Evolutionary conservation across 2,113 vertebrate species (phyloP).

Genomic region (Hiodon alosoides): DNA sequence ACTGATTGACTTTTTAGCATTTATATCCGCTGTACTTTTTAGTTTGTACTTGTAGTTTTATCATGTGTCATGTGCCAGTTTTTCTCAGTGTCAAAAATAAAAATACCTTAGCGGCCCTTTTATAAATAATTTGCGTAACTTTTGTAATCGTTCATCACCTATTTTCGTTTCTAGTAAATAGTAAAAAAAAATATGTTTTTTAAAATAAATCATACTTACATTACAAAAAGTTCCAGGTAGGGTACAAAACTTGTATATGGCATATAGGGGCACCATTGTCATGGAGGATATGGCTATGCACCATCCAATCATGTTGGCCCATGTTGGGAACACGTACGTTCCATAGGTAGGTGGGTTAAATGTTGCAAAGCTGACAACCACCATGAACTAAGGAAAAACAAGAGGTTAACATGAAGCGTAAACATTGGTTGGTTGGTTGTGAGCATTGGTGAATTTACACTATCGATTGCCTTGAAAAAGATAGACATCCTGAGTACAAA

Average conservation of each 20-base stretch:
- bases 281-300: constrained; percentile 80
- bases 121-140: too few species aligned
- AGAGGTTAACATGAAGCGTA: background rate
- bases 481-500: background rate
- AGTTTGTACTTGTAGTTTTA: too few species aligned
- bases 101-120: too few species aligned
- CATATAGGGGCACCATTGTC: constrained; percentile 80
- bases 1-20: too few species aligned
- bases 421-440: too few species aligned
- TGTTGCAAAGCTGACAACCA: constrained; percentile 77
- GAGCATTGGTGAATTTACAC: too few species aligned
- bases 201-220: constrained; percentile 51
- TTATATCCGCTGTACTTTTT: too few species aligned
- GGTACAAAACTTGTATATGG: constrained; percentile 77
- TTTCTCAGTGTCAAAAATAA: background rate
- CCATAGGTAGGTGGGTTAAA: constrained; percentile 77
- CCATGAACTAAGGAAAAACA: constrained; percentile 67
- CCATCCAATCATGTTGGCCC: constrained; percentile 82
- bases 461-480: background rate
- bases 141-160: too few species aligned
- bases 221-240: constrained; percentile 74
- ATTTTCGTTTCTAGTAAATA: too few species aligned
- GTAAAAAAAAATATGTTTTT: background rate
- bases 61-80: too few species aligned
- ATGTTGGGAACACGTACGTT: constrained; percentile 71